These are phyloP conservation scores for Streptopelia turtur DNA, from an alignment of 2,797 vertebrate species.

Conservation along the genomic window DNA sequence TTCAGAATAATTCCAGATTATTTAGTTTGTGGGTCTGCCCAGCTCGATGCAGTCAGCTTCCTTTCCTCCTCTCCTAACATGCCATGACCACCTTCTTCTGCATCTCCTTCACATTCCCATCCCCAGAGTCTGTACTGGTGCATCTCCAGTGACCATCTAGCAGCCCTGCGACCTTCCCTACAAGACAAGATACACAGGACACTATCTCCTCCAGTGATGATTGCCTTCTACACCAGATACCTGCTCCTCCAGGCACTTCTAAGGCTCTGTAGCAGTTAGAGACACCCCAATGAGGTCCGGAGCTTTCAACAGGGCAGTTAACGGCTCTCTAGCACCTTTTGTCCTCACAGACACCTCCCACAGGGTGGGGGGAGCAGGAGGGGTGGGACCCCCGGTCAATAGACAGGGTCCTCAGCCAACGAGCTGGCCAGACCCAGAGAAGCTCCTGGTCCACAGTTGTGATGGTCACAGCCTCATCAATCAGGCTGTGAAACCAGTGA, in stretches of 20 bases:
- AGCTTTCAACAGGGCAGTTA: too few relatives aligned
- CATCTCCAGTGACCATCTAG: neutral
- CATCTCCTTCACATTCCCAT: neutral
- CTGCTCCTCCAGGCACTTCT: neutral
- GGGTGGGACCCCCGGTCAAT: too few relatives aligned
- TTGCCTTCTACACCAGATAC: neutral
- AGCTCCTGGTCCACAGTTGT: too few relatives aligned
- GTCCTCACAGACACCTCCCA: too few relatives aligned
- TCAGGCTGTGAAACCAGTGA: too few relatives aligned
- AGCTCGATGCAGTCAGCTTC: neutral
- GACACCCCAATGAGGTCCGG: too few relatives aligned
- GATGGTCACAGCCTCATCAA: too few relatives aligned
- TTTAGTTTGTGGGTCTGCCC: neutral
- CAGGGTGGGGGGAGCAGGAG: too few relatives aligned
- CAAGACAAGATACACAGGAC: neutral
- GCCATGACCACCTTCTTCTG: neutral
- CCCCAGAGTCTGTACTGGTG: neutral
- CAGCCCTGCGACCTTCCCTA: neutral
- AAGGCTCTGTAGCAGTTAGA: neutral
- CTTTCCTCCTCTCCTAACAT: neutral
- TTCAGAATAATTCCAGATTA: constrained; percentile 5
- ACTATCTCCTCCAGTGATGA: neutral
- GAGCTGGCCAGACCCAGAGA: too few relatives aligned
- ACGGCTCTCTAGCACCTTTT: too few relatives aligned
- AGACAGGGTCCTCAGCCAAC: too few relatives aligned